These are phyloP conservation scores for Tanypteryx hageni DNA, from an alignment of 2,888 invertebrate species.

Conservation along the genomic window DNA sequence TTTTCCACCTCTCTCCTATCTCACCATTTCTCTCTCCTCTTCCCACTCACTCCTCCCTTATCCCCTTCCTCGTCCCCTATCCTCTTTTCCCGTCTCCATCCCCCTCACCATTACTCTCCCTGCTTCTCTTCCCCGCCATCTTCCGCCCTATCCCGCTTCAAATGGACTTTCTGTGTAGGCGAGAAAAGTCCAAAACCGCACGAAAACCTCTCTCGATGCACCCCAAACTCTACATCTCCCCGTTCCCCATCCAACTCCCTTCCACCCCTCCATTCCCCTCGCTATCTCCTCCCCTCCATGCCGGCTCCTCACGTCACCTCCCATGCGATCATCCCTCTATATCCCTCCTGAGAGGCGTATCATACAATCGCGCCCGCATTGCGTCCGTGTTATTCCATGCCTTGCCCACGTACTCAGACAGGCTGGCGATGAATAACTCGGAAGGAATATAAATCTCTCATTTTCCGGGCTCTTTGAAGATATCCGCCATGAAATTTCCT, in stretches of 20 bases:
- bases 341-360: neutral
- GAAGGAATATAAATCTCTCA: no score
- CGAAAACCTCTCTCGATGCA: constrained; percentile 38
- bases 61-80: no score
- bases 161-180: constrained; percentile 56
- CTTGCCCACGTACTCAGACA: neutral
- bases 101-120: neutral
- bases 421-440: neutral
- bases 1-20: neutral
- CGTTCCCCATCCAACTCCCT: neutral
- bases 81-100: no score
- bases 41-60: neutral
- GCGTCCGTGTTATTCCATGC: neutral
- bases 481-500: no score
- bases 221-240: neutral
- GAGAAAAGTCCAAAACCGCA: constrained; percentile 60
- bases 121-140: no score
- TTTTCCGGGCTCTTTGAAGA: no score
- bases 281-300: neutral
- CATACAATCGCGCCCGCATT: neutral
- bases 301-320: no score
- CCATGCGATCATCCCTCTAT: neutral
- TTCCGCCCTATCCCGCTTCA: neutral
- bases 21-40: neutral
- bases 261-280: neutral